Conservation (phyloP, 1,140 invertebrate genomes). For the Tachypleus tridentatus region DNA sequence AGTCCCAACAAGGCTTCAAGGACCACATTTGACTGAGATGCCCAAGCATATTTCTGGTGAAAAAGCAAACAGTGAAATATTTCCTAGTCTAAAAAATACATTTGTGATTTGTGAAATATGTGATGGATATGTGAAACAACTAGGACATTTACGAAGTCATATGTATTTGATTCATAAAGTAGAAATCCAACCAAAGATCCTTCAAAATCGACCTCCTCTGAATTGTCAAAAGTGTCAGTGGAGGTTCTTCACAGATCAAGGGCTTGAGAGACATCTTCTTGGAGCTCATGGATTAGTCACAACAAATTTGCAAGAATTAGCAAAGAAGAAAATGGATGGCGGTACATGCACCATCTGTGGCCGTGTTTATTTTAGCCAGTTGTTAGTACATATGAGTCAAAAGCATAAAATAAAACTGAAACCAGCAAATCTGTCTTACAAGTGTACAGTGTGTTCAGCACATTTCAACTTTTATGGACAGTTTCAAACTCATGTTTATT, state of each 20-base stretch:
- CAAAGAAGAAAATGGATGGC: conserved; percentile 85
- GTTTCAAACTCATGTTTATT: conserved; percentile 87
- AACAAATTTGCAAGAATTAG: conserved; percentile 88
- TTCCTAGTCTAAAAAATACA: not conserved
- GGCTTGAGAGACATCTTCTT: conserved; percentile 78
- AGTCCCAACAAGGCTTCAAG: too few relatives aligned
- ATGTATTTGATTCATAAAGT: conserved; percentile 94
- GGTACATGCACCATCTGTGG: conserved; percentile 87
- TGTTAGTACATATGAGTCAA: conserved; percentile 75
- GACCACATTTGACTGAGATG: too few relatives aligned
- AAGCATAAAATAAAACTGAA: conserved; percentile 83
- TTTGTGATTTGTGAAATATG: conserved; percentile 90
- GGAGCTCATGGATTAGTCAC: conserved; percentile 88
- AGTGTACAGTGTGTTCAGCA: conserved; percentile 86
- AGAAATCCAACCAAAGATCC: conserved; percentile 92
- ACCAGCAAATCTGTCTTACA: conserved; percentile 82
- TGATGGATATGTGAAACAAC: conserved; percentile 86
- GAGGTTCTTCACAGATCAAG: conserved; percentile 69
- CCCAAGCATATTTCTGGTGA: too few relatives aligned
- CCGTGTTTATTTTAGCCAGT: conserved; percentile 82
- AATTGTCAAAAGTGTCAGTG: conserved; percentile 95
- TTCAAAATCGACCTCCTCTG: conserved; percentile 80
- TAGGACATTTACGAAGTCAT: conserved; percentile 80
- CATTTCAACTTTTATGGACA: conserved; percentile 91
- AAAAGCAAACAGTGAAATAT: not conserved